These are phyloP conservation scores for Diadromus collaris DNA, from an alignment of 2,888 invertebrate species.

Conservation along the genomic window DNA sequence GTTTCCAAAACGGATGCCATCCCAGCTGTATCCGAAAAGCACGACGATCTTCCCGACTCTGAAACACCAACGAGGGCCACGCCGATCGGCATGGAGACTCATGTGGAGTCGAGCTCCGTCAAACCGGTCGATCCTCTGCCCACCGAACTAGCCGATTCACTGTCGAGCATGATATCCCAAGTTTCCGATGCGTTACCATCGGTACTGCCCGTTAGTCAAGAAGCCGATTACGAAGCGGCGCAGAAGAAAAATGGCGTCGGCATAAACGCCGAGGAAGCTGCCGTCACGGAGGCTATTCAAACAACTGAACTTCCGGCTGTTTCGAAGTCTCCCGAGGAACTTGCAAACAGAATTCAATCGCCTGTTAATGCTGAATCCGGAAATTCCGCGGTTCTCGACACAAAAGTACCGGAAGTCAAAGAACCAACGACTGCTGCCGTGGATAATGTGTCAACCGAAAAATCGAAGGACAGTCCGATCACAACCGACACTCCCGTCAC, in stretches of 20 bases:
- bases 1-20: slow-evolving; percentile 10
- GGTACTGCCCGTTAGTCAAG: slow-evolving; percentile 59
- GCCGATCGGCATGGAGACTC: slow-evolving; percentile 39
- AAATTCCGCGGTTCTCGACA: background rate
- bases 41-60: slow-evolving; percentile 4
- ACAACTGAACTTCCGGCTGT: background rate
- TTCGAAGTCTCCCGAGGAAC: slow-evolving; percentile 20
- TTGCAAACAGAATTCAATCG: slow-evolving; percentile 11
- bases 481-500: slow-evolving; percentile 18
- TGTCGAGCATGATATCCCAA: slow-evolving; percentile 75
- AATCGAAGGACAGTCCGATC: slow-evolving; percentile 4
- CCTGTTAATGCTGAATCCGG: slow-evolving; percentile 14
- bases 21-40: background rate
- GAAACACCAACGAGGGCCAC: slow-evolving; percentile 50
- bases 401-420: slow-evolving; percentile 22
- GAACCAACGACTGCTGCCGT: slow-evolving; percentile 3
- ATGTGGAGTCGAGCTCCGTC: slow-evolving; percentile 24
- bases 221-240: slow-evolving; percentile 48
- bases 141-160: slow-evolving; percentile 71
- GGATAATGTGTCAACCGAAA: slow-evolving; percentile 18
- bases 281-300: slow-evolving; percentile 15
- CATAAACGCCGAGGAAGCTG: slow-evolving; percentile 42
- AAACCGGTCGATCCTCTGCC: slow-evolving; percentile 65
- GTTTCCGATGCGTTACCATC: slow-evolving; percentile 70
- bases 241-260: slow-evolving; percentile 49